phyloP scores from a whole-genome alignment of 2,113 vertebrate genomes.

The Aplodontia rufa region DNA sequence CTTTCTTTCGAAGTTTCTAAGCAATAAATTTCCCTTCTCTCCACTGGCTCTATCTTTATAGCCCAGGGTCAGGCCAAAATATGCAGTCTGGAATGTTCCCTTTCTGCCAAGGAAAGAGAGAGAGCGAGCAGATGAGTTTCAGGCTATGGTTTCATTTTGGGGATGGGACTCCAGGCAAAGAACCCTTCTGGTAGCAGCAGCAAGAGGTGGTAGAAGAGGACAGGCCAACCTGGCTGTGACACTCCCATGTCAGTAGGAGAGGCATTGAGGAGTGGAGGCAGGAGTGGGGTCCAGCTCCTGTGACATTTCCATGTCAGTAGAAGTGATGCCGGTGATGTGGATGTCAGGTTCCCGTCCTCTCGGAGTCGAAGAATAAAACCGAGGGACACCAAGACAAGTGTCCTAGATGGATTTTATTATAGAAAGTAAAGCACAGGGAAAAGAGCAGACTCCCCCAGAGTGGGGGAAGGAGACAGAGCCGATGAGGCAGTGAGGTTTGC shows the following conservation, averaged over 20 bases:
- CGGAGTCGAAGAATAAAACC: too few species aligned
- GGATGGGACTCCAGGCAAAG: background rate
- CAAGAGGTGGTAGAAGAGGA: background rate
- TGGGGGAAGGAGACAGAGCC: too few species aligned
- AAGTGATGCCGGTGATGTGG: too few species aligned
- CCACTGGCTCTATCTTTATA: background rate
- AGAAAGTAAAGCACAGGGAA: too few species aligned
- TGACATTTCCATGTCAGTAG: too few species aligned
- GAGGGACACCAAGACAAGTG: too few species aligned
- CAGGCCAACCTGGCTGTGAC: background rate
- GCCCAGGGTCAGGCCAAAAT: background rate
- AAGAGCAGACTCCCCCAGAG: too few species aligned
- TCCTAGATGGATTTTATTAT: too few species aligned
- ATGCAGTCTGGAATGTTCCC: background rate
- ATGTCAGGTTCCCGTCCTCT: too few species aligned
- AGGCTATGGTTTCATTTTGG: background rate
- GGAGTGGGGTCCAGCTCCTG: too few species aligned
- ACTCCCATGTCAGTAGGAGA: background rate
- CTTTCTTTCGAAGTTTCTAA: background rate
- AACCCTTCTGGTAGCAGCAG: too few species aligned
- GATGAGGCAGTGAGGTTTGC: too few species aligned
- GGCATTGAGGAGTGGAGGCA: background rate
- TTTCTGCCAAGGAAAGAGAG: background rate
- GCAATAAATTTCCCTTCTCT: background rate
- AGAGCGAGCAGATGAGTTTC: background rate